Base-by-base conservation (phyloP, 1,140 invertebrate species). In the Eciton burchellii region DNA sequence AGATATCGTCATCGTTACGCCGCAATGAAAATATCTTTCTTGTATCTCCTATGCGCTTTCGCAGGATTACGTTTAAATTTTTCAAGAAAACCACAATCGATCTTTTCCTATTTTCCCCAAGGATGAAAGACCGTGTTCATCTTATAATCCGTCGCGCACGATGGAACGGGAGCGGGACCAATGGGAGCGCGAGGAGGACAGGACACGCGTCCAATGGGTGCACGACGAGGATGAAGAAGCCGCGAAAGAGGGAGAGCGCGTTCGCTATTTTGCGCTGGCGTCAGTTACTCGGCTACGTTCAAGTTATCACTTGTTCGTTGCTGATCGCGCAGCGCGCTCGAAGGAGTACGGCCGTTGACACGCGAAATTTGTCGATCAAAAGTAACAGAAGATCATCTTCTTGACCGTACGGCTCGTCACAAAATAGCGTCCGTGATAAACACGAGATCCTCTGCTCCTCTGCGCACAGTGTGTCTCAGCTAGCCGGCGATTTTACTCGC, bases 271-370 rank as follows among this genome's bases (percentile, higher is more conserved):
- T 76, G 87, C 81, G 84, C 81, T 89, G 86, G 90, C 91, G 91
- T 92, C 90, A 92, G 91, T 92, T 91, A 88, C 87, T 91, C 89
- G 89, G 88, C 77, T 88, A 84, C 77, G 74, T 79, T 70, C 35
- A 19, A 21, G 16, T 14, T 26, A 82, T 88, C 84, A 87, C 72
- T 88, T 73, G 87, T 60, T 88, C 29, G 60, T 63, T 14, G 79
- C 29, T 81, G 88, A 63, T 71, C 62, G 66, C 72, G 59, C 72
- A 87, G 88, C 86, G 82, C 70, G 81, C 52, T 14, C 2, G 26
- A 29, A 29, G 29, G 74, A 66, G 54, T 72, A 68, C 81, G 65
- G 62, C 43, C 76, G 76, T 87, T 87, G 85, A 86, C 84, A 84
- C 84, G 65, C 60, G 81, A 62, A 41, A 83, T 63, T 47, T n/a